Percentiles rank a stretch among this genome's conserved stretches.
These are phyloP conservation scores for Tridacna crocea DNA, from an alignment of 2,888 invertebrate genomes.

Conservation along the genomic window DNA sequence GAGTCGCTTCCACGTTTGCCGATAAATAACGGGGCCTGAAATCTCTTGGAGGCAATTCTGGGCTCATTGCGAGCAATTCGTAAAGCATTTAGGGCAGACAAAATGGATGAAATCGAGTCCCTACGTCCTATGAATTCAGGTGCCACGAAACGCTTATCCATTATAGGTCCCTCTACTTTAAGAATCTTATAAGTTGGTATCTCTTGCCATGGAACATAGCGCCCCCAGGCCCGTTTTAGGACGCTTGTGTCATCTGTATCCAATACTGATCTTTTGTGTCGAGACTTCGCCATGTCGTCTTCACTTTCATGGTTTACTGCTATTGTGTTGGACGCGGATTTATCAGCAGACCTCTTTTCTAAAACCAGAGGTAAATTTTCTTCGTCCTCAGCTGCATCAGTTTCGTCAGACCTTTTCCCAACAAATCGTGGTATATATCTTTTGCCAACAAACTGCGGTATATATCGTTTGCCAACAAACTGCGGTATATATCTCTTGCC, in stretches of 20 bases:
- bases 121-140: conserved; percentile 65
- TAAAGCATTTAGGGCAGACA: conserved; percentile 62
- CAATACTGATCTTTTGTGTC: conserved; percentile 46
- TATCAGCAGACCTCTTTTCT: conserved; percentile 50
- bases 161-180: background rate
- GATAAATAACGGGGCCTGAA: conserved; percentile 66
- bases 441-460: conserved; percentile 64
- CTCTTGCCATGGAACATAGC: conserved; percentile 48
- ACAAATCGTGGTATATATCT: conserved; percentile 61
- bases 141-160: conserved; percentile 55
- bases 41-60: conserved; percentile 59
- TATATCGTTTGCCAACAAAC: conserved; percentile 51
- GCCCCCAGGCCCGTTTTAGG: conserved; percentile 39
- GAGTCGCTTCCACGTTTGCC: conserved; percentile 49
- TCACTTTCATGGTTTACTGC: background rate
- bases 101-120: conserved; percentile 55
- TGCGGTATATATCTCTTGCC: conserved; percentile 52
- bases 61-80: conserved; percentile 44
- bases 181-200: conserved; percentile 32
- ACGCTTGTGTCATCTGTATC: conserved; percentile 17
- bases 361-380: conserved; percentile 44
- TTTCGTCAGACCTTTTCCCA: conserved; percentile 47
- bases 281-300: conserved; percentile 6
- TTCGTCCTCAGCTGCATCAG: conserved; percentile 42
- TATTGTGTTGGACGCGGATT: background rate